Evolutionary conservation across 2,888 invertebrate species (phyloP).

Genomic region (Dryobotodes eremita): DNA sequence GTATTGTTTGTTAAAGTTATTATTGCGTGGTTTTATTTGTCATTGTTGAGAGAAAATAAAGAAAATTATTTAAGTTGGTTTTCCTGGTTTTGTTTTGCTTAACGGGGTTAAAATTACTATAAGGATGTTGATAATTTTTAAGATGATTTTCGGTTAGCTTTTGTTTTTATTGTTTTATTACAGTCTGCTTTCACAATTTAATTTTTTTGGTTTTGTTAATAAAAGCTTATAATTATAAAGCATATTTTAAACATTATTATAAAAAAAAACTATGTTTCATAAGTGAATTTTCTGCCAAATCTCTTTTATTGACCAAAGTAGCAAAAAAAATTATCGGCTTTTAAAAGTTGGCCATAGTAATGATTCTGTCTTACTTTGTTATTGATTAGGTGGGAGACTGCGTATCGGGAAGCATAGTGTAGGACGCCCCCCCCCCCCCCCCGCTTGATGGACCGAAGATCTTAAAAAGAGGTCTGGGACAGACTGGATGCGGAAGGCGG

Average conservation of each 20-base stretch:
- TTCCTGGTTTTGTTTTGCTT: not conserved
- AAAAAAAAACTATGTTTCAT: not conserved
- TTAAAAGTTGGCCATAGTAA: not conserved
- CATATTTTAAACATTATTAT: not conserved
- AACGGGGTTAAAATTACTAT: not conserved
- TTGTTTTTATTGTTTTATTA: not conserved
- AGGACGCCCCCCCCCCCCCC: too few relatives aligned
- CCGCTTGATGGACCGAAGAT: not conserved
- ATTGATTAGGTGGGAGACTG: not conserved
- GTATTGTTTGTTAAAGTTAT: constrained; percentile 53
- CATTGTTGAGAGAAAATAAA: constrained; percentile 35
- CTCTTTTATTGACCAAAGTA: not conserved
- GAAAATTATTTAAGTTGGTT: constrained; percentile 22
- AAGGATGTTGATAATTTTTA: not conserved
- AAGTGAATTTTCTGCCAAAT: not conserved
- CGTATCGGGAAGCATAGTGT: not conserved
- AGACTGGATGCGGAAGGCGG: too few relatives aligned
- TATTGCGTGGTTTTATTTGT: constrained; percentile 37
- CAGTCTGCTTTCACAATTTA: not conserved
- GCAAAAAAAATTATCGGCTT: fast-evolving
- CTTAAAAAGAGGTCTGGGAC: not conserved
- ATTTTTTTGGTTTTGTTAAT: not conserved
- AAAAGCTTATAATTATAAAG: too few relatives aligned
- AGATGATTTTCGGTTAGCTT: not conserved
- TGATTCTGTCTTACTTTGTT: constrained; percentile 1